These are phyloP conservation scores for Pelagia noctiluca DNA, from an alignment of 30 jellyfish, hydroid and myxozoan species.

Conservation along the genomic window DNA sequence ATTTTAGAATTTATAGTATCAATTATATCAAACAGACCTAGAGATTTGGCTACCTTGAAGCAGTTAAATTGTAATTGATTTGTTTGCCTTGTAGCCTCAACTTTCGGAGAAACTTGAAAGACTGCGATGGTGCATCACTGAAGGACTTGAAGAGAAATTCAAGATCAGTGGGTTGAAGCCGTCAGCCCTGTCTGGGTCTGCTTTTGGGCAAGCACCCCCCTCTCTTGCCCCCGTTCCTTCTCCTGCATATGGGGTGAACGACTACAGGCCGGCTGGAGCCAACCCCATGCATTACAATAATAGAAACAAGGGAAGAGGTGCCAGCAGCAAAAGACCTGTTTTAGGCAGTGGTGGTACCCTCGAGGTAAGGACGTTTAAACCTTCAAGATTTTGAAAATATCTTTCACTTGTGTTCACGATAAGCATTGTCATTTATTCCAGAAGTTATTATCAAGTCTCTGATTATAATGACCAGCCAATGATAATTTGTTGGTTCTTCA, in stretches of 20 bases:
- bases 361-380: slow-evolving; percentile 64
- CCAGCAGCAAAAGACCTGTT: slow-evolving; percentile 90
- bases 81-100: slow-evolving; percentile 66
- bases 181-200: slow-evolving; percentile 53
- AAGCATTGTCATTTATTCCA: no score
- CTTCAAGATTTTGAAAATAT: no score
- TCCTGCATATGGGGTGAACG: slow-evolving; percentile 75
- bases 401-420: no score
- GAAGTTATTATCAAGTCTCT: no score
- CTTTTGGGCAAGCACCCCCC: slow-evolving; percentile 79
- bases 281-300: slow-evolving; percentile 22
- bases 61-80: no score
- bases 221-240: slow-evolving; percentile 59
- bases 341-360: slow-evolving; percentile 94
- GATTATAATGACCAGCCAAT: no score
- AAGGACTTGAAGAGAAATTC: slow-evolving; percentile 87
- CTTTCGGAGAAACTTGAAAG: slow-evolving; percentile 89
- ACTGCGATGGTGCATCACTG: slow-evolving; percentile 96
- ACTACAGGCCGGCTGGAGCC: slow-evolving; percentile 75
- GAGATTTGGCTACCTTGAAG: no score
- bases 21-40: no score
- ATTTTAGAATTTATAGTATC: no score
- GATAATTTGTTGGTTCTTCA: no score
- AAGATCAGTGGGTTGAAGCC: slow-evolving; percentile 78
- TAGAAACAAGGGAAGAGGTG: slow-evolving; percentile 88